Evolutionary conservation across 1,140 invertebrate species (phyloP).

Genomic region (Hestina assimilis): DNA sequence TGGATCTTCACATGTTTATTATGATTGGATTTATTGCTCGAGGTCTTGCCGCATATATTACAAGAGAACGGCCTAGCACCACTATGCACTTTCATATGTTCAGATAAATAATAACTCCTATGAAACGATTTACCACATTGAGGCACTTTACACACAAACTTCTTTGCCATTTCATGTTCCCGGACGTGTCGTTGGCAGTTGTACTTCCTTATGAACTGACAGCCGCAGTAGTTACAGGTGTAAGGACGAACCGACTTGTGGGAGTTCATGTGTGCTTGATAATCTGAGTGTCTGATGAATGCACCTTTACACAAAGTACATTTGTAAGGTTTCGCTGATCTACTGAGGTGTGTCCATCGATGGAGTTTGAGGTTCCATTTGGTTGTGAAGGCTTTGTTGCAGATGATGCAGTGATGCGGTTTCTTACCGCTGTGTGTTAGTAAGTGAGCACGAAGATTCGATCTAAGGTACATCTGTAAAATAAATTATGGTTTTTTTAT

Average conservation of each 20-base stretch:
- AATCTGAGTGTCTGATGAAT: slow-evolving; percentile 88
- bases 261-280: slow-evolving; percentile 90
- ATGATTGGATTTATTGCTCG: slow-evolving; percentile 92
- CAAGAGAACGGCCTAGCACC: slow-evolving; percentile 90
- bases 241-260: slow-evolving; percentile 90
- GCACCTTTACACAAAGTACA: slow-evolving; percentile 90
- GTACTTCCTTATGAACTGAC: slow-evolving; percentile 95
- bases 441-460: slow-evolving; percentile 89
- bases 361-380: slow-evolving; percentile 94
- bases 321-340: slow-evolving; percentile 90
- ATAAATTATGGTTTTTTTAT: not conserved
- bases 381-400: slow-evolving; percentile 90
- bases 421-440: slow-evolving; percentile 86
- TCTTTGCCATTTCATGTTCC: slow-evolving; percentile 93
- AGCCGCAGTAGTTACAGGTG: slow-evolving; percentile 95
- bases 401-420: slow-evolving; percentile 88
- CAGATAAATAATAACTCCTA: slow-evolving; percentile 91
- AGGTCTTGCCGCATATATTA: slow-evolving; percentile 91
- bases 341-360: slow-evolving; percentile 92
- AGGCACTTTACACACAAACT: slow-evolving; percentile 89
- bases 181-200: slow-evolving; percentile 94
- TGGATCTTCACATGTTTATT: slow-evolving; percentile 93
- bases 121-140: slow-evolving; percentile 92
- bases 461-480: slow-evolving; percentile 83
- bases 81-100: slow-evolving; percentile 91